These are phyloP conservation scores for Falcaria lacertinaria DNA, from an alignment of 2,888 invertebrate species.

Conservation along the genomic window DNA sequence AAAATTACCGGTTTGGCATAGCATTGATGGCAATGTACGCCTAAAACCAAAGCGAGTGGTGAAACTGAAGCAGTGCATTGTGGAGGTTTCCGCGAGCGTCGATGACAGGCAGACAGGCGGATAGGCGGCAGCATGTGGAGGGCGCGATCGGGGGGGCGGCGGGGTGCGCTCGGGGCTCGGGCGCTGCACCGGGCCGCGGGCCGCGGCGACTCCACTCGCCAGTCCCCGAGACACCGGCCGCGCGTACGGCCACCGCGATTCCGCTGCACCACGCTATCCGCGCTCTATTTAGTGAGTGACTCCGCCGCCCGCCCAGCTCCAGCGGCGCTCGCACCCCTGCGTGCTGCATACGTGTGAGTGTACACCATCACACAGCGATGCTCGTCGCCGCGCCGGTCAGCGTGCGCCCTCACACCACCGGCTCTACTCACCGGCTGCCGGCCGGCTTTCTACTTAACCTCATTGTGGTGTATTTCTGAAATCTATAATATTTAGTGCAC, in stretches of 20 bases:
- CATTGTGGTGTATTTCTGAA: slow-evolving; percentile 49
- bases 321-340: slow-evolving; percentile 50
- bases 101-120: slow-evolving; percentile 17
- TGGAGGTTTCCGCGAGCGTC: slow-evolving; percentile 51
- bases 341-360: slow-evolving; percentile 68
- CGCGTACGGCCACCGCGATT: slow-evolving; percentile 73
- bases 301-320: slow-evolving; percentile 55
- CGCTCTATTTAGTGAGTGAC: slow-evolving; percentile 50
- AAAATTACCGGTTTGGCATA: too few relatives aligned
- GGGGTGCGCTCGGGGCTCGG: slow-evolving; percentile 64
- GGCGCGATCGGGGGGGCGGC: slow-evolving; percentile 53
- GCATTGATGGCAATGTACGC: too few relatives aligned
- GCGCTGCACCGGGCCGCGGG: slow-evolving; percentile 61
- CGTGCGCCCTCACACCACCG: slow-evolving; percentile 11
- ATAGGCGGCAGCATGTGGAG: slow-evolving; percentile 55
- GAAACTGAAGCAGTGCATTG: slow-evolving; percentile 22
- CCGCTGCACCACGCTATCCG: slow-evolving; percentile 21
- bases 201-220: slow-evolving; percentile 53
- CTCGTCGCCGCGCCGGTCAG: slow-evolving; percentile 25
- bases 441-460: slow-evolving; percentile 64
- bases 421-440: slow-evolving; percentile 37
- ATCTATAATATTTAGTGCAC: slow-evolving; percentile 35
- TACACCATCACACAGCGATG: slow-evolving; percentile 16
- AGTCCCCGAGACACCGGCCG: slow-evolving; percentile 78
- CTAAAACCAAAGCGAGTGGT: neutral